Evolutionary conservation across 1,140 invertebrate species (phyloP), one percentile per base, ranked within the genome.

Genomic region (Hermatobates lingyangjiaoensis): DNA sequence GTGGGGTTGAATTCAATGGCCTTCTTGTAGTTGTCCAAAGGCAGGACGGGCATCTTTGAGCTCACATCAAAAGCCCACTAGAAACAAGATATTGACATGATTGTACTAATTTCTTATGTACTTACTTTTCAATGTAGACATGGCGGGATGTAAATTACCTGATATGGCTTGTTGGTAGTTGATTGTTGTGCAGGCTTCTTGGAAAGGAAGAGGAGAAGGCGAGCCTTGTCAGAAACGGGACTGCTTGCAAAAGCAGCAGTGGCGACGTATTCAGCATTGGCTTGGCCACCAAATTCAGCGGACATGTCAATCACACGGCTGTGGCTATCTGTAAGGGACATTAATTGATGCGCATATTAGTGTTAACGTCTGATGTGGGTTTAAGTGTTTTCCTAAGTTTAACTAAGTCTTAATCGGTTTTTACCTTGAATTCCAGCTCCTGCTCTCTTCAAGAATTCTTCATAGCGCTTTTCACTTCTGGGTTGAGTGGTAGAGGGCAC

Each of bases 161-260:
- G 45, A 24, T 44, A 51, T 23, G 25, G 46, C 39, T 55, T 52
- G 46, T 24, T 47, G 15, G 63, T 59, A 15, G 62, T 47, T 42
- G 64, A 54, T 12, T 25, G 14, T 0, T 55, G 26, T 26, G 57
- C 55, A 30, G 59, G 54, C 55, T 62, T 61, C 59, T 58, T 66
- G 51, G 42, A 62, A 62, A 57, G 67, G 53, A 63, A 75, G 51
- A 68, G 48, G 2, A 62, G 64, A 42, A 64, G 57, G 49, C 70
- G 69, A 1, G 64, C 61, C 53, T 73, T 74, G 0, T 64, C 57
- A 52, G 77, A 72, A 4, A 73, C 68, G 3, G 64, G 61, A 56
- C 74, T 79, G 1, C 57, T 56, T 15, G 67, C 70, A n/a, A 63
- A 52, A 39, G 73, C 74, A 7, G 65, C 54, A 1, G 74, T 75